Percentiles rank a stretch among this genome's conserved stretches.
These are phyloP conservation scores for Trypoxylus dichotomus DNA, from an alignment of 1,140 invertebrate species.

Conservation along the genomic window DNA sequence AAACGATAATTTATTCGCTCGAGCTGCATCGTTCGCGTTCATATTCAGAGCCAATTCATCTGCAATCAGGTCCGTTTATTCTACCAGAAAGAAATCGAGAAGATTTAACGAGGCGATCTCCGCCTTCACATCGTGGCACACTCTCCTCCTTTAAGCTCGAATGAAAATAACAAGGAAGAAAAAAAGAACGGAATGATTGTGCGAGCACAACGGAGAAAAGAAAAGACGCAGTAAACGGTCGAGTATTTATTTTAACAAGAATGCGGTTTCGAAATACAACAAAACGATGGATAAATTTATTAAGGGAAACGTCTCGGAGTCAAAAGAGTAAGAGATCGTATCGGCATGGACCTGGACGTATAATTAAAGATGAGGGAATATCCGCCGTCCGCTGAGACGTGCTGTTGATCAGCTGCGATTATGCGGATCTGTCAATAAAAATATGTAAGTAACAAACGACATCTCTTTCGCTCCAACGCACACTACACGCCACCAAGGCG, in stretches of 20 bases:
- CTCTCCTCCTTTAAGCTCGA: not conserved
- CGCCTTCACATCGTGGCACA: not conserved
- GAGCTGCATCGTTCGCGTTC: not conserved
- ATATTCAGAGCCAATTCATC: not conserved
- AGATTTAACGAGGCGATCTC: not conserved
- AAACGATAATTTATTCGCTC: not conserved
- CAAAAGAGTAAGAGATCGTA: not conserved
- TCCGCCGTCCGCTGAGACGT: not conserved
- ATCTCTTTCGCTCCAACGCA: not conserved
- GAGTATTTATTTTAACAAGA: not conserved
- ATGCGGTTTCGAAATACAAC: not conserved
- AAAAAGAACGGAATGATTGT: not conserved
- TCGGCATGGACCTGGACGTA: not conserved
- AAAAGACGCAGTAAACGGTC: not conserved
- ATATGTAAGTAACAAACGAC: not conserved
- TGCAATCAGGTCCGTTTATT: not conserved
- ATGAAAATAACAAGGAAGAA: not conserved
- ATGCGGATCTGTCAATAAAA: constrained; percentile 6
- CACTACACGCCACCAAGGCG: not conserved
- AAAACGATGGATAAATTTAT: not conserved
- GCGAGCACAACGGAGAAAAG: not conserved
- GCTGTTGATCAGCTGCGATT: not conserved
- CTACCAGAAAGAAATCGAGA: not conserved
- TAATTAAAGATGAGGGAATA: constrained; percentile 4
- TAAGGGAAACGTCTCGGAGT: not conserved